phyloP scores from a whole-genome alignment of 2,113 vertebrate species.

The Microtus ochrogaster region DNA sequence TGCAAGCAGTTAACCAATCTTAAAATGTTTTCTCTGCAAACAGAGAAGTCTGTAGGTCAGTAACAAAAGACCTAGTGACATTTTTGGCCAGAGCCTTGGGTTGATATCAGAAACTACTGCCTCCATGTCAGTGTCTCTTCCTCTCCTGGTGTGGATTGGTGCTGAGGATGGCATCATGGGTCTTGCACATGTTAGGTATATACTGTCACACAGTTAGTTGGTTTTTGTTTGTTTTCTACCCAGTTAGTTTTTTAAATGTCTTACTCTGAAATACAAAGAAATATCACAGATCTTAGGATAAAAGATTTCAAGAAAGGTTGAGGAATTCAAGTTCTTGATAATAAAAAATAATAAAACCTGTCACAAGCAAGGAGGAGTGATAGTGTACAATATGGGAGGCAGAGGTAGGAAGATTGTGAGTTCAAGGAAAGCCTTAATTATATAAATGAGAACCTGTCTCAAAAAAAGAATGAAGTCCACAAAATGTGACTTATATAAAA shows the following conservation, averaged over 20 bases:
- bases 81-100: background rate
- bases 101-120: background rate
- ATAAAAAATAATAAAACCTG: background rate
- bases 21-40: constrained; percentile 30
- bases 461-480: background rate
- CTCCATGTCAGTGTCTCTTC: too few relatives aligned
- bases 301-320: constrained; percentile 28
- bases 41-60: background rate
- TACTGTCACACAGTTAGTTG: background rate
- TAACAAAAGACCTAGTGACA: constrained; percentile 22
- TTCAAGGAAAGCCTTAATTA: background rate
- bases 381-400: background rate
- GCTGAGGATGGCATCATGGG: background rate
- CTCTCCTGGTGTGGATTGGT: background rate
- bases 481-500: background rate
- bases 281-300: constrained; percentile 2
- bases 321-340: background rate
- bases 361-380: background rate
- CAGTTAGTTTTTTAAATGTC: background rate
- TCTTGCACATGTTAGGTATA: background rate
- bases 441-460: background rate
- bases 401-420: background rate
- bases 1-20: background rate
- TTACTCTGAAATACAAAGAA: constrained; percentile 24
- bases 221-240: background rate